These are phyloP conservation scores for Microcebus murinus DNA, from an alignment of 2,113 vertebrate genomes.

Conservation along the genomic window DNA sequence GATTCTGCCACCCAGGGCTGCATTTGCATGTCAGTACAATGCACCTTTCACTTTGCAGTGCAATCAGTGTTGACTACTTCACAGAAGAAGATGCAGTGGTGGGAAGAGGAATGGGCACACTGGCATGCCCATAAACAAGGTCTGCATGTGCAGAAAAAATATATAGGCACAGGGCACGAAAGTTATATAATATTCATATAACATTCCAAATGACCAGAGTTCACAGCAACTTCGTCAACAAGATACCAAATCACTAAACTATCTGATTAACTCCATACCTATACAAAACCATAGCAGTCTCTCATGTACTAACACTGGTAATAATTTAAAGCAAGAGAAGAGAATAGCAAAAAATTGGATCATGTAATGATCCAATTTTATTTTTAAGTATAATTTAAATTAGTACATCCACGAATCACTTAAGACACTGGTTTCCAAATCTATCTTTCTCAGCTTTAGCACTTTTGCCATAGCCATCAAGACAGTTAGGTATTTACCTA, in stretches of 20 bases:
- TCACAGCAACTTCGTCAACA: not conserved
- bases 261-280: not conserved
- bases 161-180: not conserved
- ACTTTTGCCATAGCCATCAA: not conserved
- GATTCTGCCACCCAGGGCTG: not conserved
- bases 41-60: not conserved
- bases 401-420: not conserved
- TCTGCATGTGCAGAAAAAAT: not conserved
- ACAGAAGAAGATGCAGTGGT: not conserved
- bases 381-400: constrained; percentile 35
- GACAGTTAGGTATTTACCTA: not conserved
- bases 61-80: not conserved
- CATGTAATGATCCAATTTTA: not conserved
- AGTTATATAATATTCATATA: not conserved
- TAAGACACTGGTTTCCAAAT: not conserved
- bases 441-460: not conserved
- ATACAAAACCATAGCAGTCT: not conserved
- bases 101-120: not conserved
- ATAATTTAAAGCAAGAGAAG: not conserved
- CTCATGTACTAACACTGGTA: not conserved
- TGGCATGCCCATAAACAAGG: not conserved
- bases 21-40: not conserved
- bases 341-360: not conserved
- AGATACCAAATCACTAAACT: not conserved
- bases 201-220: not conserved